A percentile compares a stretch with the other conserved stretches of the same genome.
phyloP scores from a whole-genome alignment of 2,113 vertebrate species.

The Aythya baeri region DNA sequence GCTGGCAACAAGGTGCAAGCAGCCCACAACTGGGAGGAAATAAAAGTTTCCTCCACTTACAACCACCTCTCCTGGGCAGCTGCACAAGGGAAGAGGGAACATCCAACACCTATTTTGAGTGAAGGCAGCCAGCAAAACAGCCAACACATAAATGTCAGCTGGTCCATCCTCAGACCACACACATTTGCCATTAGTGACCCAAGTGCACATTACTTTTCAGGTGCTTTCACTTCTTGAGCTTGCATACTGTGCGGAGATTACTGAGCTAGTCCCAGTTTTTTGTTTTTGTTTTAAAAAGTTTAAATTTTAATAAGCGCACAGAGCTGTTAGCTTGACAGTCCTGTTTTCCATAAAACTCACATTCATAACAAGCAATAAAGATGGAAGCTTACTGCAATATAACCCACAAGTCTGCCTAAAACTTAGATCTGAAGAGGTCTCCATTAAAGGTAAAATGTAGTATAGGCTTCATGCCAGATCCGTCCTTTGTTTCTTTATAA shows the following conservation, averaged over 20 bases:
- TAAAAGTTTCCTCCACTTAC: neutral
- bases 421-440: slow-evolving; percentile 7
- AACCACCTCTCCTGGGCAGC: neutral
- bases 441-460: slow-evolving; percentile 44
- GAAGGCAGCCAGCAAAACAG: neutral
- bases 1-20: neutral
- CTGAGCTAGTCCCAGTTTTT: neutral
- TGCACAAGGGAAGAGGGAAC: neutral
- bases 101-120: neutral
- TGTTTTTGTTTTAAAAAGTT: neutral
- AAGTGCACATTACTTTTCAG: neutral
- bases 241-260: neutral
- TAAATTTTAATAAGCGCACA: neutral
- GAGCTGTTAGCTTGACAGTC: slow-evolving; percentile 12
- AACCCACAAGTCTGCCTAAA: slow-evolving; percentile 6
- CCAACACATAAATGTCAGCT: neutral
- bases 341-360: slow-evolving; percentile 61
- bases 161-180: slow-evolving; percentile 23
- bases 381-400: neutral
- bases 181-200: neutral
- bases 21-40: neutral
- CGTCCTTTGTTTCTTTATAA: slow-evolving; percentile 58
- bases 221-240: neutral
- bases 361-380: slow-evolving; percentile 47
- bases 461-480: slow-evolving; percentile 15